Conservation (phyloP, 2,797 vertebrate genomes). For the Alfaro cultratus region DNA sequence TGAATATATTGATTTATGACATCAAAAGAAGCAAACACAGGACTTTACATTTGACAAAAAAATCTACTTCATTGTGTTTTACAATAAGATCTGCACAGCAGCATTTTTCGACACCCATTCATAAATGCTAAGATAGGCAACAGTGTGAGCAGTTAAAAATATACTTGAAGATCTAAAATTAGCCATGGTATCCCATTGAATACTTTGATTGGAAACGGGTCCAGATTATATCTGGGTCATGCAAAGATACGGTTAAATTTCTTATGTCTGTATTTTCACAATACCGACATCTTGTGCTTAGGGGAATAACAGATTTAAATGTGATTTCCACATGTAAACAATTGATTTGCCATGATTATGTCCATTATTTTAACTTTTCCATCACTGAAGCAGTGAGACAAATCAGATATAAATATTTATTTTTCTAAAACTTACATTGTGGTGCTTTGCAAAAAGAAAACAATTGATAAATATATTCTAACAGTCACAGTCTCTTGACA, state of each 20-base stretch:
- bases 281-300: not conserved
- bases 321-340: not conserved
- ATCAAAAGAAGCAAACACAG: not conserved
- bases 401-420: not conserved
- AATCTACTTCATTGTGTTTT: not conserved
- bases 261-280: too few relatives aligned
- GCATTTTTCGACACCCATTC: not conserved
- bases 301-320: not conserved
- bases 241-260: not conserved
- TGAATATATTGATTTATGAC: not conserved
- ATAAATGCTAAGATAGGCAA: not conserved
- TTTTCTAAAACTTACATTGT: not conserved
- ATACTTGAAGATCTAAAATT: not conserved
- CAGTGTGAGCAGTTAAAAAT: not conserved
- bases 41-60: not conserved
- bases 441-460: not conserved
- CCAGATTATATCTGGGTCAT: not conserved
- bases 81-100: not conserved
- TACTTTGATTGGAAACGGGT: not conserved
- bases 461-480: not conserved
- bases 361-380: not conserved
- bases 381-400: not conserved
- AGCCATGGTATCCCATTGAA: not conserved
- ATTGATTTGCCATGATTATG: not conserved
- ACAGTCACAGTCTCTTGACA: not conserved